Base-by-base conservation (phyloP, 2,888 invertebrate genomes). In the Physocephala rufipes region DNA sequence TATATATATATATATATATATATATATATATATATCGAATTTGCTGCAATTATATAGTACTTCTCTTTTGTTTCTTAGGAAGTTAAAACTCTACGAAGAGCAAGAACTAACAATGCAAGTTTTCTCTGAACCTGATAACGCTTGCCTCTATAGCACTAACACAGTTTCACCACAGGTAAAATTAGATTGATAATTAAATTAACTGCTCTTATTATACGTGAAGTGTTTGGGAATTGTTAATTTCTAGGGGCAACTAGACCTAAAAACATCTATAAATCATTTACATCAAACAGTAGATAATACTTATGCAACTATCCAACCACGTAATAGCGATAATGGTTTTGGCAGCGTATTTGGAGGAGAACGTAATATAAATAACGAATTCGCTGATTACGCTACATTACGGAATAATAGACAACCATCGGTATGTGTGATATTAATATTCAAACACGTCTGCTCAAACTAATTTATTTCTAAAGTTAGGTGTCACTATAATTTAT, bases 31-130 rank as follows among this genome's bases (percentile, higher is more conserved):
- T 7, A 16, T 61, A 26, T 2, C 26, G 5, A 43, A 26, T 62
- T 55, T 24, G 2, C 47, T 55, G 62, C 53, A 43, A 49, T 59
- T 21, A 62, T n/a, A n/a, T n/a, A n/a, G n/a, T n/a, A n/a, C n/a
- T n/a, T n/a, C n/a, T 70, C 2, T 61, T 76, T 73, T 76, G 76
- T 73, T 75, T 81, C 82, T 2, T 76, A 92, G 92, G 80, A 95
- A 95, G 87, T 87, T 95, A 30, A 91, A 95, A 82, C 90, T 95
- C 0, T 96, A 96, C 78, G 95, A 96, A 85, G 95, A 96, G 79
- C 95, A 96, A 86, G 95, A 96, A 86, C 87, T 96, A 70, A 95
- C 95, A 43, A 96, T 96, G 96, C 95, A 95, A 85, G 95, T 96
- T 24, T 95, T 95, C 81, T 92, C 91, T 76, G 93, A 93, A 81